Conservation (phyloP, 2,888 invertebrate species). For the Dioctria linearis region DNA sequence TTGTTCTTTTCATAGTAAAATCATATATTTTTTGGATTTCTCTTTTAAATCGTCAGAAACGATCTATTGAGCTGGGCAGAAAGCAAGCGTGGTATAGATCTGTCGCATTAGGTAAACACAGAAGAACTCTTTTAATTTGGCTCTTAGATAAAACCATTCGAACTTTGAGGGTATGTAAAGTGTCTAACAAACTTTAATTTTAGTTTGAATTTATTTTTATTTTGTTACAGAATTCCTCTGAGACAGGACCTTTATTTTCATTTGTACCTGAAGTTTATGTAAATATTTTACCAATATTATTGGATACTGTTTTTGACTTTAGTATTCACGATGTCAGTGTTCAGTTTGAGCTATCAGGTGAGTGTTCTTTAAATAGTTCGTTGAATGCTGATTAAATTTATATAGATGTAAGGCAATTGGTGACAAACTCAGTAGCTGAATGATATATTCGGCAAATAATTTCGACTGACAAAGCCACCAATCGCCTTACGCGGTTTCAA, state of each 20-base stretch:
- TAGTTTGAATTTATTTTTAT: not conserved
- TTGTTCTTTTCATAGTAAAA: not conserved
- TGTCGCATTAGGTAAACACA: conserved; percentile 74
- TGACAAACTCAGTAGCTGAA: no score
- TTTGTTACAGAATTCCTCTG: conserved; percentile 73
- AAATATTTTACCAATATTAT: conserved; percentile 72
- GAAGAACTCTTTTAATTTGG: conserved; percentile 74
- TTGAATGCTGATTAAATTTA: not conserved
- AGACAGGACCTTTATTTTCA: conserved; percentile 74
- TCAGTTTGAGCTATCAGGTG: conserved; percentile 66
- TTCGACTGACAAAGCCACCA: no score
- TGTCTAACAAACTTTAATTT: not conserved
- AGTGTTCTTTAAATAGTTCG: not conserved
- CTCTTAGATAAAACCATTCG: conserved; percentile 73
- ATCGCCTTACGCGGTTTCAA: no score
- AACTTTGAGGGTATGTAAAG: conserved; percentile 66
- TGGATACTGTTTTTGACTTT: conserved; percentile 70
- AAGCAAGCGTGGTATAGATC: conserved; percentile 79
- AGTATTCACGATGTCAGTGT: conserved; percentile 68
- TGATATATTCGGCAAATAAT: no score
- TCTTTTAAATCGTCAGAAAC: conserved; percentile 64
- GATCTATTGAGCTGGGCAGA: conserved; percentile 75
- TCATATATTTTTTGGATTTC: conserved; percentile 13
- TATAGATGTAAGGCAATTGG: not conserved
- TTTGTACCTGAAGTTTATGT: conserved; percentile 81